Base-by-base conservation (phyloP, 2,113 vertebrate genomes). In the Mesocricetus auratus region DNA sequence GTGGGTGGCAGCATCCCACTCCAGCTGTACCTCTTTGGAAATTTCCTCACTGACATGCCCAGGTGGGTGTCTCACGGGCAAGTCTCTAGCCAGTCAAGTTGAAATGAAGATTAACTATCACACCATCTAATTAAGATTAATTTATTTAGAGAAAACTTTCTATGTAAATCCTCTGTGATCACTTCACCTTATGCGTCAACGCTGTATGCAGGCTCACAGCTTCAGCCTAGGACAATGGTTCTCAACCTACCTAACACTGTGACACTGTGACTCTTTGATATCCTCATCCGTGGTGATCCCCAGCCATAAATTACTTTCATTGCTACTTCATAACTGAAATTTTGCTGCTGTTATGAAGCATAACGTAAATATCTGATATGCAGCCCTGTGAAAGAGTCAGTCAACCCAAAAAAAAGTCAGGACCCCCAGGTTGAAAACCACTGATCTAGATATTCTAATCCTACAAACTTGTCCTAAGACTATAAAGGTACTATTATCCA, bases 401-500 rank as follows among this genome's bases (percentile, higher is more conserved):
- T 36, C n/a, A 22, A 22, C 39, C 39, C n/a, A n/a, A n/a, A 33
- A 36, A 21, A 53, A 10, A 9, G 50, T 21, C 10, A 4, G 33
- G 16, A 56, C 50, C 16, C 16, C 50, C 29, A 79, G 77, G 47
- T 79, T 53, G 77, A 53, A 50, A 79, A 36, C 8, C 17, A 10
- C 31, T 53, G 47, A 33, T 17, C 62, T 24, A 29, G 69, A 90
- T 69, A 50, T 83, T 60, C 36, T 26, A 24, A 15, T n/a, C 7
- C 0, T 13, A 36, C 53, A 39, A 58, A 21, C 3, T 22, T 83
- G 39, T 68, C 60, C 45, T 24, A 3, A 58, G 42, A 26, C 81
- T 3, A 5, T 22, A n/a, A 77, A 7, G 21, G 24, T 74, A n/a
- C 26, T 7, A 0, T 1, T 58, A 47, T 64, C 10, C 21, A 3